These are phyloP conservation scores for Osmerus eperlanus DNA, from an alignment of 2,113 vertebrate genomes.

Conservation along the genomic window DNA sequence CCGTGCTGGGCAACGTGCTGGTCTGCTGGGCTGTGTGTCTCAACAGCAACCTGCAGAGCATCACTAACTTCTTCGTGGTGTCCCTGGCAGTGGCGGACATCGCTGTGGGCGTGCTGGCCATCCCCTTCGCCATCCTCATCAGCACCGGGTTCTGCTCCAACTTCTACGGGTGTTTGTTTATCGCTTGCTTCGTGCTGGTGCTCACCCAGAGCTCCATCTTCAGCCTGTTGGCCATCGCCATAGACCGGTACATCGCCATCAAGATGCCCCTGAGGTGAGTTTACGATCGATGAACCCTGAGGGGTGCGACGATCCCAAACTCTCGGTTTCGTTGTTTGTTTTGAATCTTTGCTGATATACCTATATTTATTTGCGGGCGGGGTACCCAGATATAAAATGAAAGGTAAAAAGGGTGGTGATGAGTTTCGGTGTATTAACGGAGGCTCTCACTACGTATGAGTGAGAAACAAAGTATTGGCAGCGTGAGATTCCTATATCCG, in stretches of 20 bases:
- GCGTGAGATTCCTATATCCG: conserved; percentile 16
- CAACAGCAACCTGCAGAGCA: conserved; percentile 94
- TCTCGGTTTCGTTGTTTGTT: neutral
- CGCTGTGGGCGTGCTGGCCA: conserved; percentile 90
- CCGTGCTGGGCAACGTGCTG: conserved; percentile 90
- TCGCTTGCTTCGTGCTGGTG: conserved; percentile 93
- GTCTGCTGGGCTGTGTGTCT: conserved; percentile 95
- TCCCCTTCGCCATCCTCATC: conserved; percentile 92
- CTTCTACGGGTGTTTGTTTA: conserved; percentile 94
- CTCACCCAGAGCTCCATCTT: conserved; percentile 98
- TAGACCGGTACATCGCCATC: conserved; percentile 94
- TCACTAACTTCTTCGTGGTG: conserved; percentile 96
- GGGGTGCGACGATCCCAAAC: neutral
- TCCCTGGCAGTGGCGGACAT: conserved; percentile 94
- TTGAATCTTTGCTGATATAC: too few species aligned
- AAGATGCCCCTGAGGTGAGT: conserved; percentile 90
- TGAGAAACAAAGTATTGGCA: conserved; percentile 32
- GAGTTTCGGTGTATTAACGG: too few species aligned
- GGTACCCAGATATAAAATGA: too few species aligned
- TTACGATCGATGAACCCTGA: neutral
- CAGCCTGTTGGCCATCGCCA: conserved; percentile 93
- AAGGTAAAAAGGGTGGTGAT: too few species aligned
- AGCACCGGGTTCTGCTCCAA: conserved; percentile 93
- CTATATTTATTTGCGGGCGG: too few species aligned
- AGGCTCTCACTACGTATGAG: conserved; percentile 1